A percentile compares a stretch with the other conserved stretches of the same genome.
Conservation (phyloP, 2,113 vertebrate genomes). For the Odocoileus virginianus region DNA sequence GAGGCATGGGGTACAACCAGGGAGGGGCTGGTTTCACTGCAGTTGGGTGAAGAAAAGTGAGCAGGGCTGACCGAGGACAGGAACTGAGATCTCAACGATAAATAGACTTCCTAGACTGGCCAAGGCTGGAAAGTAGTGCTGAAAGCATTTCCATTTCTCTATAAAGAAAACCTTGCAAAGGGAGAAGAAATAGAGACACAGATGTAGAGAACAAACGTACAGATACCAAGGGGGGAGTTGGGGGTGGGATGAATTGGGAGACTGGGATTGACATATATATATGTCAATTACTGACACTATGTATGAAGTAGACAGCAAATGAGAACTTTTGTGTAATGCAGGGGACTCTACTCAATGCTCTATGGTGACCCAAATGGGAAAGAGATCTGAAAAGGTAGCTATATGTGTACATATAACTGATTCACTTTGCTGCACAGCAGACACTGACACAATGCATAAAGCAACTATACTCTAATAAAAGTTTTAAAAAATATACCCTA, state of each 20-base stretch:
- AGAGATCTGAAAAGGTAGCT: neutral
- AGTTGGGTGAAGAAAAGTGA: too few relatives aligned
- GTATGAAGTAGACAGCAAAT: neutral
- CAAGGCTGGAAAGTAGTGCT: neutral
- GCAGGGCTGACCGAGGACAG: neutral
- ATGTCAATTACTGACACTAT: neutral
- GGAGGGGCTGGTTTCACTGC: fast-evolving
- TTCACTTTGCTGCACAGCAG: neutral
- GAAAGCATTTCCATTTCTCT: neutral
- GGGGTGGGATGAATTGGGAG: neutral
- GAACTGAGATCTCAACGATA: neutral
- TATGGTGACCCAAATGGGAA: neutral
- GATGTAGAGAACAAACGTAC: neutral
- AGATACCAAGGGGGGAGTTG: neutral
- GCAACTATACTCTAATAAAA: too few relatives aligned
- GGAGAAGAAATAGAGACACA: neutral
- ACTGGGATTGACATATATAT: neutral
- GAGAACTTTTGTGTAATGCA: neutral
- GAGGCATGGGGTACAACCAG: fast-evolving
- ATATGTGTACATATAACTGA: neutral
- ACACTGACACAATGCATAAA: neutral
- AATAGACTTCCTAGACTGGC: neutral
- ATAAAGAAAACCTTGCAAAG: neutral
- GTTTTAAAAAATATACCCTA: neutral
- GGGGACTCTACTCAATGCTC: neutral